These are phyloP conservation scores for Labeo calbasu DNA, from an alignment of 2,797 vertebrate genomes.

Conservation along the genomic window DNA sequence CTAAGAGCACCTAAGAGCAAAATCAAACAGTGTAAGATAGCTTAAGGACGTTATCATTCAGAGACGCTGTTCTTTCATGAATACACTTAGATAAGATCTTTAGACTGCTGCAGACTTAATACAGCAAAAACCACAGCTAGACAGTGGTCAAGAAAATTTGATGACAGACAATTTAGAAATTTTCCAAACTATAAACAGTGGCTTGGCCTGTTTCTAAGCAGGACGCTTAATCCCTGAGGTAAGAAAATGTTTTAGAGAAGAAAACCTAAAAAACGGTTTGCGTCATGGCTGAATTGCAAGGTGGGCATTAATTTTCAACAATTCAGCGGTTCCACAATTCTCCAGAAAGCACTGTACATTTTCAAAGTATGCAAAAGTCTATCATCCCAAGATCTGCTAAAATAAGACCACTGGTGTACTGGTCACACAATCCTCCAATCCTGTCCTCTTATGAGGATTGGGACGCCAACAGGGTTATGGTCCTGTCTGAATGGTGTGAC, in stretches of 20 bases:
- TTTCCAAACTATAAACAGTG: slow-evolving; percentile 9
- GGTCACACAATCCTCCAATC: not conserved
- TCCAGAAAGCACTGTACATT: not conserved
- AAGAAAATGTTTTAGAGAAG: not conserved
- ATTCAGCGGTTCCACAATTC: not conserved
- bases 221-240: not conserved
- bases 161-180: not conserved
- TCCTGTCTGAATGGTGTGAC: not conserved
- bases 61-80: slow-evolving; percentile 56
- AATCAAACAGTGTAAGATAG: slow-evolving; percentile 21
- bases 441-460: not conserved
- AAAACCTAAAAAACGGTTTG: not conserved
- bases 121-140: not conserved
- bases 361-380: not conserved
- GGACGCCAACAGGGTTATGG: not conserved
- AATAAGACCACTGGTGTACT: not conserved
- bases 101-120: slow-evolving; percentile 18
- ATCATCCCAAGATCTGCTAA: not conserved
- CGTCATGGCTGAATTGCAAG: slow-evolving; percentile 2
- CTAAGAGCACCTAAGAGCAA: not conserved
- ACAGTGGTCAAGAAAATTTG: not conserved
- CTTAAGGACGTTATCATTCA: slow-evolving; percentile 57
- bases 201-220: not conserved
- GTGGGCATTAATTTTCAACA: not conserved
- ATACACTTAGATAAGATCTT: slow-evolving; percentile 50